Percentiles rank a stretch among this genome's conserved stretches.
phyloP scores from a whole-genome alignment of 2,113 vertebrate species.

The Chunga burmeisteri region DNA sequence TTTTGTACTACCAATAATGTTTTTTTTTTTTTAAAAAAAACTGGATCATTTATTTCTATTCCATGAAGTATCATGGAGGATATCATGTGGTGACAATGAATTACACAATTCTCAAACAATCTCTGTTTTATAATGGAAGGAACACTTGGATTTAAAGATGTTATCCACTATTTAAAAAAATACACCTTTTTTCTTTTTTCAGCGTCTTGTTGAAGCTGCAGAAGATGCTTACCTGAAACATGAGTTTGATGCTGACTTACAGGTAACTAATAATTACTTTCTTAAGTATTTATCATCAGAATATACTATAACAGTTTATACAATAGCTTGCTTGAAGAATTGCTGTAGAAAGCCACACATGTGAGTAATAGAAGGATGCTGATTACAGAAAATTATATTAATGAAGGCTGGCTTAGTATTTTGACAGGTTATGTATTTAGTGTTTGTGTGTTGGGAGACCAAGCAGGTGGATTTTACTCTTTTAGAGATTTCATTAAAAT shows the following conservation, averaged over 20 bases:
- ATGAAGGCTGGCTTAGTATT: not conserved
- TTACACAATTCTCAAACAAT: not conserved
- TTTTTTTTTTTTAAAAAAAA: not conserved
- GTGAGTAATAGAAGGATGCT: not conserved
- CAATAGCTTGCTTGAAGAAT: not conserved
- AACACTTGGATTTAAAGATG: not conserved
- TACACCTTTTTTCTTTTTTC: not conserved
- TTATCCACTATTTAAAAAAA: not conserved
- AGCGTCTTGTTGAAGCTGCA: slow-evolving; percentile 96
- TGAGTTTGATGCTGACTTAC: slow-evolving; percentile 91
- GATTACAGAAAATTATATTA: not conserved
- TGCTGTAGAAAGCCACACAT: not conserved
- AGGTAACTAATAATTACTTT: slow-evolving; percentile 77
- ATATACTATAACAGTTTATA: not conserved
- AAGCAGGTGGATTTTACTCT: not conserved
- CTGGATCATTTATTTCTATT: not conserved
- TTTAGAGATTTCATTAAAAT: not conserved
- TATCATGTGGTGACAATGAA: not conserved
- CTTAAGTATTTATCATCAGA: not conserved
- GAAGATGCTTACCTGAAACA: slow-evolving; percentile 97
- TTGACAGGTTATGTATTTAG: not conserved
- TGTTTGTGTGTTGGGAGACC: not conserved
- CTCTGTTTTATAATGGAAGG: not conserved
- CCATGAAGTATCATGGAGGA: not conserved
- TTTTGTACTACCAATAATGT: not conserved